Percentiles rank a stretch among this genome's conserved stretches.
These are phyloP conservation scores for Lagopus leucura DNA, from an alignment of 2,113 vertebrate genomes.

Conservation along the genomic window DNA sequence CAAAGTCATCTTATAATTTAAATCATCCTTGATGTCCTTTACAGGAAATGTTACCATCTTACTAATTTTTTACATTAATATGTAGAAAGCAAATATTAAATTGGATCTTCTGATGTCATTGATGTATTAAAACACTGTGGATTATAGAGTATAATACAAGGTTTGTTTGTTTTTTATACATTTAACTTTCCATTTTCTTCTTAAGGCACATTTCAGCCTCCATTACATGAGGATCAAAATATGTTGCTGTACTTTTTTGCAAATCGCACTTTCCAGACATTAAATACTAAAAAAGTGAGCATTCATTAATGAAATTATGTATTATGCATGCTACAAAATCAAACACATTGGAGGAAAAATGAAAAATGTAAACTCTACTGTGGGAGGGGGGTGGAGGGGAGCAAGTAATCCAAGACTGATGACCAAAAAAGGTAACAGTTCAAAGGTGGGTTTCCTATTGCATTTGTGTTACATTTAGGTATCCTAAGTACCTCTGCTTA, in stretches of 20 bases:
- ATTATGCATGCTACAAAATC: conserved; percentile 16
- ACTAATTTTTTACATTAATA: background rate
- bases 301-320: conserved; percentile 49
- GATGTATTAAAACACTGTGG: background rate
- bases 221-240: conserved; percentile 47
- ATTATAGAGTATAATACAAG: background rate
- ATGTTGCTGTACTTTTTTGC: conserved; percentile 57
- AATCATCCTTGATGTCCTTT: background rate
- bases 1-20: background rate
- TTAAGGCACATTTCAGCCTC: conserved; percentile 2
- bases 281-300: conserved; percentile 75
- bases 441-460: background rate
- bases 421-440: background rate
- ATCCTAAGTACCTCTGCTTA: background rate
- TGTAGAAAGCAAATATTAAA: background rate
- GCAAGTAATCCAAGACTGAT: background rate
- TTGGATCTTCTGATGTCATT: background rate
- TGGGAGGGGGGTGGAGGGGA: background rate
- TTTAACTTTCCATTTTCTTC: background rate
- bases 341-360: conserved; percentile 21
- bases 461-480: background rate
- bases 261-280: conserved; percentile 68
- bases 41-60: background rate
- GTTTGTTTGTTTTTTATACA: background rate
- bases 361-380: conserved; percentile 24